These are phyloP conservation scores for Eutolmus rufibarbis DNA, from an alignment of 2,888 invertebrate species.

Conservation along the genomic window DNA sequence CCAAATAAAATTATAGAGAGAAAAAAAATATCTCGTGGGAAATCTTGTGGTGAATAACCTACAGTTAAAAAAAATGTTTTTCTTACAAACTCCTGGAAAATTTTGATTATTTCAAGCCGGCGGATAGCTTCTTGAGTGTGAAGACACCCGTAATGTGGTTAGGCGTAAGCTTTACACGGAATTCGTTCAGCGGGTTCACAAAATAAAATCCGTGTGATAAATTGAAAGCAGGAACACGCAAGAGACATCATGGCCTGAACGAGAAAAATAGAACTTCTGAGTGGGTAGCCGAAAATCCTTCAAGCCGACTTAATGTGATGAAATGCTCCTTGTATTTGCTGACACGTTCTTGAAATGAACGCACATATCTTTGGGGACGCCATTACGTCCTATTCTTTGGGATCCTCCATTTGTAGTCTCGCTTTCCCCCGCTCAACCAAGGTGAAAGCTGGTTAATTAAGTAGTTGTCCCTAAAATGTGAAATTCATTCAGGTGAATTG, in stretches of 20 bases:
- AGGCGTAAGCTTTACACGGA: not conserved
- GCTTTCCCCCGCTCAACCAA: not conserved
- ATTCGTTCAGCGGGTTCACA: not conserved
- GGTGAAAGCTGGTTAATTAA: not conserved
- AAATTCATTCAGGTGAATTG: not conserved
- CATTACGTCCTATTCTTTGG: not conserved
- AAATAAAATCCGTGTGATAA: not conserved
- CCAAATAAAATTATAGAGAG: not conserved
- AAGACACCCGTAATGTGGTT: not conserved
- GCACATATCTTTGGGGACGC: not conserved
- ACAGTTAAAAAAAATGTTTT: not conserved
- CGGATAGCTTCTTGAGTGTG: not conserved
- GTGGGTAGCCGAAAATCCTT: not conserved
- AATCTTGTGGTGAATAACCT: constrained; percentile 1
- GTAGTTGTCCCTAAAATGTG: not conserved
- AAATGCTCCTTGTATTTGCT: not conserved
- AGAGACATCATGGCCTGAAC: not conserved
- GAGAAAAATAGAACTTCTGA: not conserved
- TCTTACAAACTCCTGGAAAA: not conserved
- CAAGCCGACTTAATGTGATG: constrained; percentile 14
- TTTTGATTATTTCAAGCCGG: constrained; percentile 1
- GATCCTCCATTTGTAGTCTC: not conserved
- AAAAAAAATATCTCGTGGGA: not conserved
- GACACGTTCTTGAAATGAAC: not conserved
- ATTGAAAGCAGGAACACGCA: not conserved